phyloP scores from a whole-genome alignment of 2,113 vertebrate genomes.

The Coturnix japonica region DNA sequence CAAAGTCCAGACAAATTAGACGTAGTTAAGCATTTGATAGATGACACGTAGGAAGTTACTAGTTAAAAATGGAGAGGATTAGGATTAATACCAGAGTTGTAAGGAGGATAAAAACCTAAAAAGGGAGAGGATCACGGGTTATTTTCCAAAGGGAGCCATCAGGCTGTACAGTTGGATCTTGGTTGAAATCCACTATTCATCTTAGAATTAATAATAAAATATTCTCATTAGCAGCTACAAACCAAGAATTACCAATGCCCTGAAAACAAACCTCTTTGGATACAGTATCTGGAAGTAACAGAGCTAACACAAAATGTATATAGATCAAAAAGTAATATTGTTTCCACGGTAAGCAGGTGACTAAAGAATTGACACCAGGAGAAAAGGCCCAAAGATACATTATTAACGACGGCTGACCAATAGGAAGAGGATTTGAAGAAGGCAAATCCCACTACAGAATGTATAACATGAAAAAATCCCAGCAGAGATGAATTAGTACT shows the following conservation, averaged over 20 bases:
- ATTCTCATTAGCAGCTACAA: background rate
- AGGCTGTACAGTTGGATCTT: background rate
- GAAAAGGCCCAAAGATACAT: background rate
- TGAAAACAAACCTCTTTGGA: background rate
- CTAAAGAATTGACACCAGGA: background rate
- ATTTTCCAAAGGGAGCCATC: background rate
- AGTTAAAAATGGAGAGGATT: constrained; percentile 54
- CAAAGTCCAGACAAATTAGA: constrained; percentile 52
- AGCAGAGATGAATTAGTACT: background rate
- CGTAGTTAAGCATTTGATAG: constrained; percentile 29
- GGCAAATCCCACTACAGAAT: background rate
- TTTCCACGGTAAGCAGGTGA: background rate
- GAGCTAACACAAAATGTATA: background rate
- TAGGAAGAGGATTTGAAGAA: background rate
- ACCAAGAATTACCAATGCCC: background rate
- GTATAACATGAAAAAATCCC: background rate
- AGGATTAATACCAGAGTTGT: constrained; percentile 27
- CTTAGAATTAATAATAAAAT: background rate
- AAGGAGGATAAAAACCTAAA: constrained; percentile 49
- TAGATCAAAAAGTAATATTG: background rate
- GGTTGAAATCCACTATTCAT: background rate
- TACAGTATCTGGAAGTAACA: background rate
- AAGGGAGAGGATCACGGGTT: background rate
- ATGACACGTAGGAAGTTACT: constrained; percentile 44
- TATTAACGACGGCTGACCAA: background rate